Conservation (phyloP, 2,797 vertebrate genomes). For the Crax fasciolata region DNA sequence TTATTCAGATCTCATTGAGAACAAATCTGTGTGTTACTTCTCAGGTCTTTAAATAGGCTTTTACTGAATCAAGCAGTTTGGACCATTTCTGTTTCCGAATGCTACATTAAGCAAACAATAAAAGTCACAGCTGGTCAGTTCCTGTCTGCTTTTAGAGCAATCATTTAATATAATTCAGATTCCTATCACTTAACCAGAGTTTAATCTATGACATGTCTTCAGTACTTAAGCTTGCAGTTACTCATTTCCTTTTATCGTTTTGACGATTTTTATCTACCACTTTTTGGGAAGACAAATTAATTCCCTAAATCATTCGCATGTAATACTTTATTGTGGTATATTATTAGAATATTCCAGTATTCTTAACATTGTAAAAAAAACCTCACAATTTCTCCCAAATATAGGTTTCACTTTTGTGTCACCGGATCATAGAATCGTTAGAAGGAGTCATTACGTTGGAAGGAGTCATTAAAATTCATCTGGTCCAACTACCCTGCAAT, state of each 20-base stretch:
- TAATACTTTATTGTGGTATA: background rate
- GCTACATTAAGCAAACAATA: background rate
- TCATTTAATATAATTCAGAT: conserved; percentile 7
- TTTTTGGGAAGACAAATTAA: background rate
- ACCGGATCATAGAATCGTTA: background rate
- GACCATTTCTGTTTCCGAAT: background rate
- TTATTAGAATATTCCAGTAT: background rate
- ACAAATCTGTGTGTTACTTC: background rate
- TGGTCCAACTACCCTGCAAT: background rate
- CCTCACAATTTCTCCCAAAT: background rate
- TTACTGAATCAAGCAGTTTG: background rate
- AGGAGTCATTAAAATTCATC: background rate
- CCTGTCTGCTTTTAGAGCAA: background rate
- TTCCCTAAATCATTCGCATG: background rate
- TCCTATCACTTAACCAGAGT: background rate
- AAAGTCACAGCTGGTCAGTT: background rate
- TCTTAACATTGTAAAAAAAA: background rate
- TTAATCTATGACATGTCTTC: background rate
- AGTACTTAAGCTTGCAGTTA: background rate
- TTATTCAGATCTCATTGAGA: background rate
- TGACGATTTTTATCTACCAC: background rate
- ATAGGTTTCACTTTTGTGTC: background rate
- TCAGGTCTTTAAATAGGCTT: background rate
- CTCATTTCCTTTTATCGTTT: background rate
- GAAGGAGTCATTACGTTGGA: background rate